Base-by-base conservation (phyloP, 1,140 invertebrate genomes). In the Drosophila guanche region DNA sequence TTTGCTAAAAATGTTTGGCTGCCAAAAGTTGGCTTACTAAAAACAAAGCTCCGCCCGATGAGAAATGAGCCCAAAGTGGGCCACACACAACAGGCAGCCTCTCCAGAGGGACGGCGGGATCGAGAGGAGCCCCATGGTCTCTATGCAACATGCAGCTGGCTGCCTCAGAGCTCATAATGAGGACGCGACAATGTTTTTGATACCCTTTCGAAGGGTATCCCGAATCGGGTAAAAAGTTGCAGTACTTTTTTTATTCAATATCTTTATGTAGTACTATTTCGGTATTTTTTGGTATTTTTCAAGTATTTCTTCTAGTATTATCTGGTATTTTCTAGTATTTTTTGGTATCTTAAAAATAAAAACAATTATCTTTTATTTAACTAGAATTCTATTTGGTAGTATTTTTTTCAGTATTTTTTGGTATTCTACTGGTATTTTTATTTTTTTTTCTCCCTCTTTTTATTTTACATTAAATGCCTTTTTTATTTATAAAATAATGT, bases 1-100 rank as follows among this genome's bases (percentile, higher is more conserved):
- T 84, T 75, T 75, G 71, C 71, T 67, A 75, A 75, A 75, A 75
- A 75, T 75, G 72, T 76, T 85, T 85, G 72, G 48, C 76, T 79
- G 69, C 52, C 56, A 52, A 78, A 83, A 83, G 74, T 83, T 83
- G 73, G 43, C 22, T 54, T 50, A 46, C 66, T 63, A 71, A 85
- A 84, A 84, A 80, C 76, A 86, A 85, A 84, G 66, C 61, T 41
- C 55, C 77, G 68, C 4, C 71, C 80, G 65, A 76, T 76, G 80
- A 85, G 72, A 80, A 85, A 85, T 73, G 76, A 67, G 69, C 70
- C 57, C 70, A 65, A 78, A 84, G 59, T 84, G 69, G 70, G 65
- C 47, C 75, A 79, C 57, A 79, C 57, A 83, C 80, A 41, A 63
- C 61, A 79, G 22, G 43, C 42, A 57, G 33, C 41, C 46, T 12